Base-by-base conservation (phyloP, 2,888 invertebrate species). In the Meganola albula region DNA sequence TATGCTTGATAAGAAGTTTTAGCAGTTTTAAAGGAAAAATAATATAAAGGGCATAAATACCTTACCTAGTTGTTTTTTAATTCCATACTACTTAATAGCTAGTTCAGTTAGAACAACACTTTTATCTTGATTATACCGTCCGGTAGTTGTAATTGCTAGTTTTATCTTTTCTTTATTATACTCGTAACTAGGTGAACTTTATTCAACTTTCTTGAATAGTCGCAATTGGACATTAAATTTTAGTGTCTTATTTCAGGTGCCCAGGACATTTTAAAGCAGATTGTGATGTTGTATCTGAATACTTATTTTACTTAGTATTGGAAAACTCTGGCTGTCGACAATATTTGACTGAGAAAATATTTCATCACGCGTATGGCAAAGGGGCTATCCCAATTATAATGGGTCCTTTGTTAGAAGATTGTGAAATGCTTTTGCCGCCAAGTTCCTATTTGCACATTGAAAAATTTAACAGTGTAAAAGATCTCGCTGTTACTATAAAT, bases 341-440 rank as follows among this genome's bases (percentile, higher is more conserved):
- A 57, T 93, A 93, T 51, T 66, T 92, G 25, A 92, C 92, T 0
- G 92, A 93, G 57, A 93, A 93, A 61, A 59, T 88, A 1, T 92
- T 89, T 71, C 89, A 90, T 82, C 87, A 92, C 47, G 90, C 89
- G 0, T 91, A 88, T 48, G 54, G 70, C 1, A 91, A 90, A 62
- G 85, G 87, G 9, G 79, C 90, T 0, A 87, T 92, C 14, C 92
- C 92, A 0, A 69, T 92, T 2, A 88, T 92, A 22, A 88, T 91
- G 87, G 92, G 92, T 0, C 80, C 89, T 2, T 59, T 82, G 1
- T 32, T 26, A 65, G 79, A 54, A 79, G 90, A 79, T 31, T 77
- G 77, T 44, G 53, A 72, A 12, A 73, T 58, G 21, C 54, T 91
- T 5, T 61, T 92, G 14, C 92, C 92, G 0, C 90, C 90, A 0